Conservation (phyloP, 2,888 invertebrate species). For the Cephus pygmeus region DNA sequence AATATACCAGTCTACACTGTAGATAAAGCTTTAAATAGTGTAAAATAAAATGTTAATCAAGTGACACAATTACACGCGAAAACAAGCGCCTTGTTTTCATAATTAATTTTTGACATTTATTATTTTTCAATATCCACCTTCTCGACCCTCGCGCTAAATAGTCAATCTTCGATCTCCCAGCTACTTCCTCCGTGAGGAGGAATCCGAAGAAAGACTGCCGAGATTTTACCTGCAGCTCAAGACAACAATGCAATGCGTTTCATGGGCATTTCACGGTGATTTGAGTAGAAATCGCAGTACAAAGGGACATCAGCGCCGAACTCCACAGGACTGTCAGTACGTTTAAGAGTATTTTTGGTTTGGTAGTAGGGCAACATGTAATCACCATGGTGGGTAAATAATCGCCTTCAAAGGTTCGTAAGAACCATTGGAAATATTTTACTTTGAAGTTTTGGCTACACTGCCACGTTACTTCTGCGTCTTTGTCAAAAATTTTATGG, state of each 20-base stretch:
- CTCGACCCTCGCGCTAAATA: too few species aligned
- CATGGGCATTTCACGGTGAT: constrained; percentile 61
- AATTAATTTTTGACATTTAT: too few species aligned
- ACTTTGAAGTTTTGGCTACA: constrained; percentile 4
- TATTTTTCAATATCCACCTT: background rate
- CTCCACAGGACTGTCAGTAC: constrained; percentile 29
- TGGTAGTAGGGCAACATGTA: constrained; percentile 43
- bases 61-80: background rate
- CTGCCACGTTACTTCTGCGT: constrained; percentile 12
- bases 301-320: constrained; percentile 44
- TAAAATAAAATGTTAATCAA: constrained; percentile 1
- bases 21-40: constrained; percentile 9
- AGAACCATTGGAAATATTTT: constrained; percentile 1
- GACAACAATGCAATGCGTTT: constrained; percentile 51
- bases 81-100: too few species aligned
- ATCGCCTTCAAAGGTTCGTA: constrained; percentile 34
- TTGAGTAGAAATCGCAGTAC: constrained; percentile 60
- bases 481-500: constrained; percentile 45
- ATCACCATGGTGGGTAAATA: constrained; percentile 50
- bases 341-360: constrained; percentile 29
- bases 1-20: background rate
- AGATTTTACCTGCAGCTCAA: constrained; percentile 11
- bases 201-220: constrained; percentile 7
- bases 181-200: background rate
- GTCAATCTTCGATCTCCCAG: background rate